Percentiles rank a stretch among this genome's conserved stretches.
phyloP scores from a whole-genome alignment of 2,113 vertebrate genomes.

The Zosterops pallidus region DNA sequence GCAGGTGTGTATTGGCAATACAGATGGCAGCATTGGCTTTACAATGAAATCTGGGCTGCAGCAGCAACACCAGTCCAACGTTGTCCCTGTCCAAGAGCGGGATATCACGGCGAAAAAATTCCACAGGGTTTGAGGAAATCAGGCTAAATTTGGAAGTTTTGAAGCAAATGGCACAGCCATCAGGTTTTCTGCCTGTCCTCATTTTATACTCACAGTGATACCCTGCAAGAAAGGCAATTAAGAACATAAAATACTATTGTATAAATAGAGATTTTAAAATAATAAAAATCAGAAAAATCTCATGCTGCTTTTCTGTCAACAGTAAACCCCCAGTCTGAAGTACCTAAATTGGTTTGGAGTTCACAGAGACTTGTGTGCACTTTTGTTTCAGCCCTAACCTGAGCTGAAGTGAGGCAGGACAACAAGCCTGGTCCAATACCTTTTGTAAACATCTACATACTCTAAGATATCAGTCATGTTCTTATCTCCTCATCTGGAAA shows the following conservation, averaged over 20 bases:
- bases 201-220: conserved; percentile 95
- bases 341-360: background rate
- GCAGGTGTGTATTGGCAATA: conserved; percentile 93
- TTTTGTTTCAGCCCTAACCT: background rate
- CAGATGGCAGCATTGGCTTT: conserved; percentile 70
- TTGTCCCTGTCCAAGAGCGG: conserved; percentile 93
- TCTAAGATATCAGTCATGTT: background rate
- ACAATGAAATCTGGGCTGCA: conserved; percentile 74
- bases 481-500: background rate
- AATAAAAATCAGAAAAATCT: background rate
- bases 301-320: background rate
- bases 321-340: background rate
- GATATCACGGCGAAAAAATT: conserved; percentile 85
- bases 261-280: background rate
- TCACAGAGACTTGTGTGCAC: fast-evolving
- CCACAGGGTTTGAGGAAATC: conserved; percentile 84
- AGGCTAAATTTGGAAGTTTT: conserved; percentile 87
- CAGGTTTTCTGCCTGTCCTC: conserved; percentile 90
- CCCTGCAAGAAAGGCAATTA: conserved; percentile 72
- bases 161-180: conserved; percentile 91
- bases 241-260: background rate
- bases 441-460: background rate
- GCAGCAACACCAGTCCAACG: conserved; percentile 87
- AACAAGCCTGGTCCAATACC: background rate
- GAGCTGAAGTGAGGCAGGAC: background rate